Evolutionary conservation across 1,140 invertebrate genomes (phyloP), one percentile per base, ranked within the genome.

Genomic region (Psilanteris sp.): DNA sequence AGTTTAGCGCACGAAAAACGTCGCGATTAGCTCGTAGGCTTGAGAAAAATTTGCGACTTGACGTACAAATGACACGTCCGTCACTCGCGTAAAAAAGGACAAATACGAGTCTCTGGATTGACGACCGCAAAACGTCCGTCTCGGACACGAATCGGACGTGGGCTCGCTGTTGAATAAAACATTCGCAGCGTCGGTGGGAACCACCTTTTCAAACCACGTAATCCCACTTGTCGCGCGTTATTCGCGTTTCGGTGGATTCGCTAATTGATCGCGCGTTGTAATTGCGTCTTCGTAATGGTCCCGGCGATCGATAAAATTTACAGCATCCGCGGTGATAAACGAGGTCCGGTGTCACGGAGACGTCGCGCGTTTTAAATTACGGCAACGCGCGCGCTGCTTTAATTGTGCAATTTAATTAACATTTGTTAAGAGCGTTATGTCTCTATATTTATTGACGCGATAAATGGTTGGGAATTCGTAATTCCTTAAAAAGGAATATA

Each of bases 121-220:
- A 61, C 48, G 41, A 22, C 32, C 41, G 31, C 32, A 3, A 37
- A 29, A 46, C 41, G 14, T 37, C 14, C 24, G 26, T 57, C 20
- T n/a, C n/a, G n/a, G n/a, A 16, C 31, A 54, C 48, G 22, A 54
- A 43, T 20, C 32, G n/a, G 27, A 46, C 31, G 55, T 46, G 41
- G 41, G 55, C 20, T 61, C 24, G 22, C 24, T 29, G 16, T 64
- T 64, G 59, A 50, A 64, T 64, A 64, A 64, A 64, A 50, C 44
- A 64, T 64, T 13, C 15, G 36, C n/a, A n/a, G n/a, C 24, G 16
- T 43, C 43, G 15, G 36, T 64, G 43, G 36, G 46, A 31, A 62
- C 24, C 10, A 52, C 37, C 34, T 31, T 64, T 64, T 64, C 43
- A 0, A 15, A 9, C 18, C 8, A 4, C 14, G 11, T 32, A 64